Base-by-base conservation (phyloP, 2,797 vertebrate species). In the Ambastaia sidthimunki region DNA sequence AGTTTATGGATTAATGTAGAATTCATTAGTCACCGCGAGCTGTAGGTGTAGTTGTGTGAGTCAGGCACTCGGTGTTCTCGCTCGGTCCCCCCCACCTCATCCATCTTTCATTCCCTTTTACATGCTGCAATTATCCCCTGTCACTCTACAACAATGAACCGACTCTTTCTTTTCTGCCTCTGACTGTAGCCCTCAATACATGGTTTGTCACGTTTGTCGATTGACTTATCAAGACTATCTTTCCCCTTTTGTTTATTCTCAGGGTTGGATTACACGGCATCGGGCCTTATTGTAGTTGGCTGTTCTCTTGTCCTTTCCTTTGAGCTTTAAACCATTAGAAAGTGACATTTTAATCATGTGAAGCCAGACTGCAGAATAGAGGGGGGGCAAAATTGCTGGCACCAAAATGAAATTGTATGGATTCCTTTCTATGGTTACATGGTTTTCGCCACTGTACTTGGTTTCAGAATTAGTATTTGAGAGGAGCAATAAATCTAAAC, bases 151-250 rank as follows among this genome's bases (percentile, higher is more conserved):
- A 78, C 63, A 74, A 74, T 73, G 41, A 71, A 71, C 47, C 13
- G 23, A 18, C 21, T 28, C 55, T 10, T 0, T 69, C 13, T 74
- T 21, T 37, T 28, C 7, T 18, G 15, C 48, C 34, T 84, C 11
- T 81, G 74, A 76, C 59, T 55, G 59, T 13, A 54, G 44, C 23
- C 62, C 25, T 31, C 68, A 80, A 41, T 66, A 19, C 59, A 76
- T 69, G 57, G 21, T 65, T 23, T 79, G 74, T 82, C 76, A 73
- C 25, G 6, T 76, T 73, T 76, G 47, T 79, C 66, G 63, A 60
- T 69, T 47, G 48, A 72, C 41, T 80, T 80, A 80, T 86, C 82
- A 83, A 57, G 59, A 34, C 50, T 72, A 68, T 73, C 70, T 57
- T 48, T 71, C 57, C 3, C 54, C 52, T 63, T n/a, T 65, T 78